Evolutionary conservation across 2,888 invertebrate species (phyloP), one percentile per base, ranked within the genome.

Genomic region (Chelonus formosanus): DNA sequence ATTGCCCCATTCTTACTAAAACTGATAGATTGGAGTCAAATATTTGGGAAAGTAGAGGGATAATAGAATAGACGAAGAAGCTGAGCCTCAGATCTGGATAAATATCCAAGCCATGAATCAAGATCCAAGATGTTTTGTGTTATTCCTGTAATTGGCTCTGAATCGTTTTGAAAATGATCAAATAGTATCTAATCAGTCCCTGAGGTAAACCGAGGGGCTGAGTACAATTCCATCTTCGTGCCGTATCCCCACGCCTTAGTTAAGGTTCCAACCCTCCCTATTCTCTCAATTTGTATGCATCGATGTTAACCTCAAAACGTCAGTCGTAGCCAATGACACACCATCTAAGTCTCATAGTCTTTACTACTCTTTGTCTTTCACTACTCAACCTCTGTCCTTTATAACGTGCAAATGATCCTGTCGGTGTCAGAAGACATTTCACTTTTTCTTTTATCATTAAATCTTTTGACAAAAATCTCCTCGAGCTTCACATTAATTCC

Each of bases 251-350:
- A 4, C 52, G 34, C 32, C 52, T 32, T 52, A 8, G 34, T 52
- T 32, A 32, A 31, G 32, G 6, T 47, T 47, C 34, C 32, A 20
- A 52, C 50, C 10, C 47, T 47, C 43, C n/a, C 10, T 34, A 45
- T 36, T 58, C 35, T 34, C 47, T 3, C 61, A 31, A 45, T 67
- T 69, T 71, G 64, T 59, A 69, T 69, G 57, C 67, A 64, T 63
- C 60, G 59, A 65, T 66, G 50, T 53, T 63, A 70, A 67, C 69
- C 69, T 69, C 66, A 67, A 69, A 67, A 69, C 48, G 71, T 67
- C 69, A 67, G 62, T 65, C 48, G 52, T 50, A 52, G 63, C 65
- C 65, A 68, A 56, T 66, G 48, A 65, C 64, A 70, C 58, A 35
- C 61, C 48, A 48, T 67, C 59, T 57, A 52, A 58, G 56, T 66